Percentiles rank a stretch among this genome's conserved stretches.
phyloP scores from a whole-genome alignment of 64 coral and sea anemone genomes.

The Platygyra sinensis region DNA sequence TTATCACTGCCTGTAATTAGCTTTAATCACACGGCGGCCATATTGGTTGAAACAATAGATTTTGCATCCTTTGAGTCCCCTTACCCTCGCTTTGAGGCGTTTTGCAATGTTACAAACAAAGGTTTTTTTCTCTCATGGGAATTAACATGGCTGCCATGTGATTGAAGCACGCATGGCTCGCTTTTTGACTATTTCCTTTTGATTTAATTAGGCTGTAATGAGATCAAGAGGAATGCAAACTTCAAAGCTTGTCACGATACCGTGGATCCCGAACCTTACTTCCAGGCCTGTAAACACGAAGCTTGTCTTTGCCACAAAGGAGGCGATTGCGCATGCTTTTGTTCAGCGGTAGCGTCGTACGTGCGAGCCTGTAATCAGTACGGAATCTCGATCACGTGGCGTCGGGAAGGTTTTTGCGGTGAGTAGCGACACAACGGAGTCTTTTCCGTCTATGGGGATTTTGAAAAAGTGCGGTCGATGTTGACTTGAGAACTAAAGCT shows the following conservation, averaged over 20 bases:
- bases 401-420: conserved; percentile 99
- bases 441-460: neutral
- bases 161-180: no score
- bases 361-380: conserved; percentile 91
- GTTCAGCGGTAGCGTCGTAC: conserved; percentile 90
- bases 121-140: no score
- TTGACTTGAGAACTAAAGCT: neutral
- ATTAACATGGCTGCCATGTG: no score
- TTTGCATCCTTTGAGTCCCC: no score
- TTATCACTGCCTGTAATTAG: no score
- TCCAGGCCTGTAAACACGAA: conserved; percentile 91
- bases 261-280: conserved; percentile 82
- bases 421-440: neutral
- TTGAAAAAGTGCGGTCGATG: neutral
- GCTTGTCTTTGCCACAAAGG: conserved; percentile 83
- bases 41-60: no score
- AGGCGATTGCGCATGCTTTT: conserved; percentile 90
- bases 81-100: no score
- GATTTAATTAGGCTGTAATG: conserved; percentile 77
- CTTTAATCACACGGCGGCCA: no score
- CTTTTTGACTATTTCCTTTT: neutral
- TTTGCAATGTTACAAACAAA: no score
- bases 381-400: conserved; percentile 92
- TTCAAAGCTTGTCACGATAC: conserved; percentile 90
- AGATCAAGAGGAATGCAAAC: conserved; percentile 83